Base-by-base conservation (phyloP, 2,113 vertebrate species). In the Nothoprocta perdicaria region DNA sequence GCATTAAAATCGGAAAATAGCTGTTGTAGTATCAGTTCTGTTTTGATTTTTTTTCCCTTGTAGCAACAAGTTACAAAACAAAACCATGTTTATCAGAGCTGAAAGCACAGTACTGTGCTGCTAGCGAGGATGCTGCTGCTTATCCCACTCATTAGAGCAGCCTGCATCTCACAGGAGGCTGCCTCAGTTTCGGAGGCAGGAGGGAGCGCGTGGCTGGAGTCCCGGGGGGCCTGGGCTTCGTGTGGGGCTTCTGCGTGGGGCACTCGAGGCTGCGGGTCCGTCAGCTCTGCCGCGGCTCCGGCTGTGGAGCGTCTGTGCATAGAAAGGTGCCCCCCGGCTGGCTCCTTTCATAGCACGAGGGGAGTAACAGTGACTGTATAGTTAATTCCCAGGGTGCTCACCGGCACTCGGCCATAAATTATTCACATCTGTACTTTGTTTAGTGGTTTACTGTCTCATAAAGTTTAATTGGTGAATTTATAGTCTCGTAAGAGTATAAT, bases 291-390 rank as follows among this genome's bases (percentile, higher is more conserved):
- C 48, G 66, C n/a, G 24, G 29, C 14, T 1, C 0, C 67, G 35
- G 18, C n/a, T 43, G 43, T 9, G 33, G 24, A 5, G 62, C 10
- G 27, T 46, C 27, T n/a, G 29, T 35, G 48, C 18, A 5, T 26
- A 7, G 21, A 17, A 26, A 60, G 11, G 9, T 23, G 53, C 45
- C 29, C 40, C 6, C 3, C 10, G 8, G 31, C 3, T 10, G 14
- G 46, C 10, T 41, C 1, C 0, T 80, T 23, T 7, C 22, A 7
- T 27, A 5, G 8, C 0, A 1, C 0, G 0, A n/a, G n/a, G 41
- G 41, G 45, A 26, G 6, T 62, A 45, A 61, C 67, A 53, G 35
- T 12, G 7, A 17, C n/a, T 27, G 50, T 16, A 6, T 80, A 33
- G 18, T 67, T 31, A 23, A 4, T 55, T 10, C n/a, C 12, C 10